Evolutionary conservation across 1,140 invertebrate genomes (phyloP), one percentile per base, ranked within the genome.

Genomic region (Listronotus bonariensis): DNA sequence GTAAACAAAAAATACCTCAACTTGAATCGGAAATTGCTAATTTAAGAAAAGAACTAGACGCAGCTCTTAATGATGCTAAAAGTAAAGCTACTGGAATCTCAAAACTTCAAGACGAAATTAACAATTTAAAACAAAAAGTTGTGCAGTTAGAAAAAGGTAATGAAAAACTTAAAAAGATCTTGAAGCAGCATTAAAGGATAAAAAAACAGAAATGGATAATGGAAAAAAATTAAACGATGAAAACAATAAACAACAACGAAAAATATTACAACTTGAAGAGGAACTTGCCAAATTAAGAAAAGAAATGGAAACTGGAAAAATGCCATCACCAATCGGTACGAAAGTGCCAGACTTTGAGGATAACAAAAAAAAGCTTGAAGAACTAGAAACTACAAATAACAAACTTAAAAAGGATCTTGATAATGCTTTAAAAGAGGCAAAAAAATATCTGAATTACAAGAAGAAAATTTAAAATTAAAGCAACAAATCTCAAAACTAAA

Each of bases 331-430:
- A 20, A 3, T 20, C 6, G 6, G 11, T 20, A 36, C 41, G 10
- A 53, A 53, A 42, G 6, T 20, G 0, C 11, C 31, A 14, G 56
- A 53, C 4, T 41, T 20, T 12, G 15, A 26, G 11, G 49, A 62
- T 1, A 36, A 48, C 12, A 43, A 49, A 17, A 45, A 69, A 41
- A 62, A 56, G 51, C 10, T 60, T 17, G 61, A 41, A 36, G 26
- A 55, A 11, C 20, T 54, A 15, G 55, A 67, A 57, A 55, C 9
- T 8, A 42, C 64, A 17, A 70, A 68, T 55, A 14, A n/a, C 12
- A 58, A 63, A 31, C 12, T 67, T n/a, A 68, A 66, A 46, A 60
- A 66, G 49, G 67, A 70, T 14, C 60, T 67, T 12, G 64, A 67
- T 9, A 41, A 38, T 12, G 63, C 53, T 14, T 48, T 60, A 9